Evolutionary conservation across 2,797 vertebrate species (phyloP).

Genomic region (Jordanella pulchra): DNA sequence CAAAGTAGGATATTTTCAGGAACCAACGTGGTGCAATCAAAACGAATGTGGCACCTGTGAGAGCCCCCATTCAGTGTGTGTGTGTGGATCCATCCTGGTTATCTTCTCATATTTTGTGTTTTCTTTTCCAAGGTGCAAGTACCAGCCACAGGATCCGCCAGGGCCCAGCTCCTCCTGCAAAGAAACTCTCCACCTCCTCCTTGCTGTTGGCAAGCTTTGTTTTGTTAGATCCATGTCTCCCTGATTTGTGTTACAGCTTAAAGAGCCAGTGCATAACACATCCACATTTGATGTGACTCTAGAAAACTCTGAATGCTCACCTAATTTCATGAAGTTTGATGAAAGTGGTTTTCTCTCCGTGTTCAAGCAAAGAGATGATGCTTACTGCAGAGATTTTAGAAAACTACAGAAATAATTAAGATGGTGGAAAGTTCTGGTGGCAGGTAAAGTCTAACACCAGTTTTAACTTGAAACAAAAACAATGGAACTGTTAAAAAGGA

Average conservation of each 20-base stretch:
- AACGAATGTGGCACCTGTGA: background rate
- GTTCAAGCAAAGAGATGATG: background rate
- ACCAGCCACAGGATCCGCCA: no score
- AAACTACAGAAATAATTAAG: background rate
- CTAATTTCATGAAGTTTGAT: background rate
- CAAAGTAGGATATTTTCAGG: background rate
- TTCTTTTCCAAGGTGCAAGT: no score
- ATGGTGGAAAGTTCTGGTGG: background rate
- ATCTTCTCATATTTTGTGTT: no score
- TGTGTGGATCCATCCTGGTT: no score
- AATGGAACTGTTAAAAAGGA: background rate
- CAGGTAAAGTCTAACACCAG: background rate
- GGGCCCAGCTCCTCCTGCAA: no score
- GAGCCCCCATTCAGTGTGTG: no score
- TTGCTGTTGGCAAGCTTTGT: no score
- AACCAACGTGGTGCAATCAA: background rate
- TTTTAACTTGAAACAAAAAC: background rate
- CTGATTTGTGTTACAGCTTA: no score
- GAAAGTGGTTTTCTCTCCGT: background rate
- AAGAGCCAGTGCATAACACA: no score
- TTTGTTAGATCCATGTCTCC: no score
- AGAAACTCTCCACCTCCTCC: no score
- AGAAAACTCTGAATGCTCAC: background rate
- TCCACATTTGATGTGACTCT: background rate
- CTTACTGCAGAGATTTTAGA: background rate